Evolutionary conservation across 2,797 vertebrate species (phyloP).

Genomic region (Stomatorhinus walkeri): DNA sequence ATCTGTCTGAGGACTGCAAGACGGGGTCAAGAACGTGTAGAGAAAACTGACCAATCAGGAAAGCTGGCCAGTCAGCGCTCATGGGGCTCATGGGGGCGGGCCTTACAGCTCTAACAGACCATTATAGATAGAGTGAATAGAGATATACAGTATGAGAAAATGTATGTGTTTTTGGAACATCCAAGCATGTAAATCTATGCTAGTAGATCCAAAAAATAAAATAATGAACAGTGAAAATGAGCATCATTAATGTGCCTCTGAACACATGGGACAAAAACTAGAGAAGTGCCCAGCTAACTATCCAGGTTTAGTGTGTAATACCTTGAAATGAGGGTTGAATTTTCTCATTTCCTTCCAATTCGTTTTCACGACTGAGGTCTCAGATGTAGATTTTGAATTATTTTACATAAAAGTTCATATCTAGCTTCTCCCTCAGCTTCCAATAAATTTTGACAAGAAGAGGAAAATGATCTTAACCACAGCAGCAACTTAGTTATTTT

Average conservation of each 20-base stretch:
- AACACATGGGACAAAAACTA: not conserved
- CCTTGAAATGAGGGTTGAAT: not conserved
- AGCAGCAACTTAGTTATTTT: not conserved
- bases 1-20: not conserved
- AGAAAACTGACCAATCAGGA: not conserved
- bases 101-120: not conserved
- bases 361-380: not conserved
- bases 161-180: not conserved
- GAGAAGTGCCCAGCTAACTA: not conserved
- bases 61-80: not conserved
- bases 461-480: not conserved
- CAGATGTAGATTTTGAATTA: not conserved
- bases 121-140: not conserved
- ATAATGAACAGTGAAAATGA: not conserved
- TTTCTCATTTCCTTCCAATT: not conserved
- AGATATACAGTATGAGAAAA: not conserved
- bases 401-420: not conserved
- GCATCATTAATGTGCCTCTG: not conserved
- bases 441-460: not conserved
- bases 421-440: not conserved
- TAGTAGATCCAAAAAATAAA: not conserved
- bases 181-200: not conserved
- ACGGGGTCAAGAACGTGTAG: not conserved
- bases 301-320: not conserved
- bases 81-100: not conserved